A percentile compares a stretch with the other conserved stretches of the same genome.
These are phyloP conservation scores for Uropetala carovei DNA, from an alignment of 2,888 invertebrate species.

Conservation along the genomic window DNA sequence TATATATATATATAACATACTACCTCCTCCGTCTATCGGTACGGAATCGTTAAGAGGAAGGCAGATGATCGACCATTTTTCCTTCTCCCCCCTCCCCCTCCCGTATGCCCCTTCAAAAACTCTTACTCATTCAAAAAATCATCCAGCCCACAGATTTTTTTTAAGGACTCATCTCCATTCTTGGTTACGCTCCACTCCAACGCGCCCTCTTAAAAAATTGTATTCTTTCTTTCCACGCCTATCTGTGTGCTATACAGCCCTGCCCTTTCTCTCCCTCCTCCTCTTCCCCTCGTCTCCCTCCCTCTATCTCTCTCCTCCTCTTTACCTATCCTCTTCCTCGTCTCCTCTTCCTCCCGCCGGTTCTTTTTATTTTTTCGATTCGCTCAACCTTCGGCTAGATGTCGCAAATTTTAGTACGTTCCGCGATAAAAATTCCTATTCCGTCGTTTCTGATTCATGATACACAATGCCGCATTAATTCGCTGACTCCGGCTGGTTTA, in stretches of 20 bases:
- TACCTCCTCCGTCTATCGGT: not conserved
- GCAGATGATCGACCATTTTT: not conserved
- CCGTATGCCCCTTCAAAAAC: not conserved
- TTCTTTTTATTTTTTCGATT: too few species aligned
- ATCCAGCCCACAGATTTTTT: constrained; percentile 18
- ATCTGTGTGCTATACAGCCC: not conserved
- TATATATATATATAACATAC: not conserved
- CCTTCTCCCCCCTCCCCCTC: not conserved
- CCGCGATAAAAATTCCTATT: not conserved
- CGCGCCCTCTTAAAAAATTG: not conserved
- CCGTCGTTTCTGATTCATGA: not conserved
- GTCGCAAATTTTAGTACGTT: not conserved
- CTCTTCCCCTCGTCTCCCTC: not conserved
- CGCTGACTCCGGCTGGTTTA: not conserved
- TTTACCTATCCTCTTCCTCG: not conserved
- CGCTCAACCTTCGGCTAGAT: not conserved
- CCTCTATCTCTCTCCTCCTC: not conserved
- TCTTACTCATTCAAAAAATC: constrained; percentile 33
- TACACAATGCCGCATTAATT: constrained; percentile 12
- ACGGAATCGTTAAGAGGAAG: not conserved
- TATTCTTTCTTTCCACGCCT: constrained; percentile 20
- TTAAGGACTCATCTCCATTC: constrained; percentile 38
- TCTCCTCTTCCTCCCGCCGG: not conserved
- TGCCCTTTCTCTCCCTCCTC: not conserved
- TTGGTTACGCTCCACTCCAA: constrained; percentile 13